Conservation (phyloP, 2,888 invertebrate species). For the Coenonympha arcania region DNA sequence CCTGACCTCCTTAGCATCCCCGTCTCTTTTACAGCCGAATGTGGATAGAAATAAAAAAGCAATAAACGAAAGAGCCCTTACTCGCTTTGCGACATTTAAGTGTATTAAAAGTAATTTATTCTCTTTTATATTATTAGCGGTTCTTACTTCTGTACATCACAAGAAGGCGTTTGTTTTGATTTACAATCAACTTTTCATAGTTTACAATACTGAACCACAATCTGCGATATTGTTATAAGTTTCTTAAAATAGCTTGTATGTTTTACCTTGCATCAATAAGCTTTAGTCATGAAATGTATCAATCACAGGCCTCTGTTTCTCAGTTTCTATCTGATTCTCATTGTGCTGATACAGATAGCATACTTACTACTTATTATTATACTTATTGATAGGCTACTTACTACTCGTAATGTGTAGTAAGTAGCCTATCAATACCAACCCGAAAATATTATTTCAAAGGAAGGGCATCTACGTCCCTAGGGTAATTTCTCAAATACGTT, state of each 20-base stretch:
- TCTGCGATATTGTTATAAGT: no score
- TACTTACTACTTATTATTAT: no score
- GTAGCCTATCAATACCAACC: background rate
- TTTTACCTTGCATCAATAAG: no score
- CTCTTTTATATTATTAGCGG: constrained; percentile 21
- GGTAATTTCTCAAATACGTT: constrained; percentile 1
- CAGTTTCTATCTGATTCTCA: no score
- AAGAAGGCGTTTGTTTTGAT: constrained; percentile 5
- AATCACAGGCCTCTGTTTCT: no score
- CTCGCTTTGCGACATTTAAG: constrained; percentile 23
- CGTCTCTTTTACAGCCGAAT: constrained; percentile 15
- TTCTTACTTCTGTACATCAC: background rate
- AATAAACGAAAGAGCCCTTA: constrained; percentile 24
- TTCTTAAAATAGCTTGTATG: no score
- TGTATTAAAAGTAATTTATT: constrained; percentile 26
- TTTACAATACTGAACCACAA: no score
- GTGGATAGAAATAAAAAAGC: constrained; percentile 23
- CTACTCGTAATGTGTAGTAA: no score
- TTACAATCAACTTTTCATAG: background rate
- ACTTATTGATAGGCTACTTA: no score
- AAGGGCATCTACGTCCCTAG: background rate
- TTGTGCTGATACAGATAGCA: no score
- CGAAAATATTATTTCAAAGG: background rate
- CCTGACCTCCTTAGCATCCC: constrained; percentile 10
- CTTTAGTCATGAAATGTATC: no score